Base-by-base conservation (phyloP, 2,113 vertebrate species). In the Brienomyrus longianalis region DNA sequence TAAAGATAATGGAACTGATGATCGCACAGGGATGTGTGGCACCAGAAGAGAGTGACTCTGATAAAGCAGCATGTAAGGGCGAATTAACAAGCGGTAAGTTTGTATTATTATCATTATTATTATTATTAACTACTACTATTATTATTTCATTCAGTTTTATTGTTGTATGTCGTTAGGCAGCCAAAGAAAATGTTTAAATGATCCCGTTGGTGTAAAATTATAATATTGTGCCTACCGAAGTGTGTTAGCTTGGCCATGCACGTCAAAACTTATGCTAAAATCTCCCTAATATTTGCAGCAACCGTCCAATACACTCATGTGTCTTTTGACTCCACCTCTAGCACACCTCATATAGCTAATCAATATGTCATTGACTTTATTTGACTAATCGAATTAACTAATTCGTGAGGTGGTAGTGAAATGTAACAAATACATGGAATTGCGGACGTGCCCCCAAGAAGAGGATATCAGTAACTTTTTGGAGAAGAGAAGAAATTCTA, bases 1-100 rank as follows among this genome's bases (percentile, higher is more conserved):
- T 95, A 93, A 84, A 91, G 91, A 89, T 94, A 10, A 93, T 94
- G 77, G 94, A 95, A 92, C 88, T 51, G 90, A 92, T 93, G 90
- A 83, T 94, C 51, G 92, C 91, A 2, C 94, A 93, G n/a, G 93
- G 92, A 6, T 89, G 90, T 8, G 77, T 91, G 90, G 39, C 90
- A 90, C 0, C 45, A 9, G 88, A 87, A 7, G 87, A 87, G 21
- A 15, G 13, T 7, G 59, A 66, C 66, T 43, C 74, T 1, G 27
- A 21, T 15, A 59, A 15, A 35, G 39, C 15, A 31, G 54, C 43
- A 7, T 85, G 54, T 15, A 23, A n/a, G 21, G 84, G 35, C 48
- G 31, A 77, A 10, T 74, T 87, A 87, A 56, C 86, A 45, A 23
- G 31, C 21, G 56, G 85, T 87, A 39, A 56, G 85, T 31, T 66